phyloP scores from a whole-genome alignment of 1,140 invertebrate species.

The Cydia amplana region DNA sequence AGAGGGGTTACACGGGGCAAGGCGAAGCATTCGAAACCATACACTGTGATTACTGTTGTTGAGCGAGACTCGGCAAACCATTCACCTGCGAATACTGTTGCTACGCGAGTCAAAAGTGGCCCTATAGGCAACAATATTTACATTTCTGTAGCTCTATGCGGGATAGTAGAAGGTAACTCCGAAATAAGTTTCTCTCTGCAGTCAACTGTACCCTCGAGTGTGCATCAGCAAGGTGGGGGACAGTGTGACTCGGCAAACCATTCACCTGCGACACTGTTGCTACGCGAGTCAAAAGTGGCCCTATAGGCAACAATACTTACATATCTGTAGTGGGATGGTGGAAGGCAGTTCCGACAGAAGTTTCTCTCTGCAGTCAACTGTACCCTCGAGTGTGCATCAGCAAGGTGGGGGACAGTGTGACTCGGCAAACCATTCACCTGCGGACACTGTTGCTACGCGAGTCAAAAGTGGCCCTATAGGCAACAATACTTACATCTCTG shows the following conservation, averaged over 20 bases:
- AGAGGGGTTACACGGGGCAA: no score
- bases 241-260: slow-evolving; percentile 87
- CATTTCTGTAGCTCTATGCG: slow-evolving; percentile 96
- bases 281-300: no score
- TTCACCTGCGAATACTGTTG: slow-evolving; percentile 41
- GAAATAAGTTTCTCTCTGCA: slow-evolving; percentile 95
- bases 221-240: slow-evolving; percentile 95
- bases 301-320: slow-evolving; percentile 82
- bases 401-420: no score
- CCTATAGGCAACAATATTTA: slow-evolving; percentile 80
- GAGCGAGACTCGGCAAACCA: no score
- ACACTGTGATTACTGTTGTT: background rate
- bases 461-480: no score
- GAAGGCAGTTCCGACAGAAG: slow-evolving; percentile 93
- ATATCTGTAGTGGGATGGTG: slow-evolving; percentile 96
- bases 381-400: slow-evolving; percentile 80
- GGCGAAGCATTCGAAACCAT: slow-evolving; percentile 85
- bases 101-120: slow-evolving; percentile 20
- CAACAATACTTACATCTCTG: slow-evolving; percentile 92
- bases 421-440: slow-evolving; percentile 11
- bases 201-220: slow-evolving; percentile 93
- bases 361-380: slow-evolving; percentile 97
- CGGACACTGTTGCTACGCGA: slow-evolving; percentile 43
- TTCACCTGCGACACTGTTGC: background rate
- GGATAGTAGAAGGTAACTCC: slow-evolving; percentile 93